A percentile compares a stretch with the other conserved stretches of the same genome.
Conservation (phyloP, 2,113 vertebrate genomes). For the Lampris megalopsis region DNA sequence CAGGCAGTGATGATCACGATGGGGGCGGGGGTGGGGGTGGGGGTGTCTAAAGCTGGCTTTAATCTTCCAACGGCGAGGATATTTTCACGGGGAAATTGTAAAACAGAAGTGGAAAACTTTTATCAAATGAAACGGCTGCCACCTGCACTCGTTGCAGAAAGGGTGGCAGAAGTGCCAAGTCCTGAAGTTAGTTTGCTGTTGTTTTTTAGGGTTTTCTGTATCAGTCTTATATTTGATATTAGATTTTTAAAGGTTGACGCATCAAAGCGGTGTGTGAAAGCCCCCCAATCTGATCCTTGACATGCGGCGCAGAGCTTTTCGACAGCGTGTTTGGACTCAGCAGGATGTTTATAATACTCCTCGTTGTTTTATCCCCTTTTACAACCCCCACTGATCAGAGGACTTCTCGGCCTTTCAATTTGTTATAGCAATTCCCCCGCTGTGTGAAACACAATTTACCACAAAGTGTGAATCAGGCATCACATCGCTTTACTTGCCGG, state of each 20-base stretch:
- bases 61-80: constrained; percentile 5
- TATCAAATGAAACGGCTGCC: constrained; percentile 7
- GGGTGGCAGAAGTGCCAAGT: constrained; percentile 6
- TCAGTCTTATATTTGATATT: no score
- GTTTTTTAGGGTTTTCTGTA: no score
- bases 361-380: constrained; percentile 15
- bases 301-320: constrained; percentile 6
- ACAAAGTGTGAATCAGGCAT: constrained; percentile 2
- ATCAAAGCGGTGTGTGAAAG: constrained; percentile 11
- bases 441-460: constrained; percentile 21
- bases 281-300: constrained; percentile 46
- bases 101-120: constrained; percentile 16
- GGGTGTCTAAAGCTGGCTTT: neutral
- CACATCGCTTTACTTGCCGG: neutral
- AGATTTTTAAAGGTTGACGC: no score
- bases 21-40: constrained; percentile 5
- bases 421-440: constrained; percentile 27
- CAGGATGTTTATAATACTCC: constrained; percentile 42
- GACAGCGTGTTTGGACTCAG: constrained; percentile 43
- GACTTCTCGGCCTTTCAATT: constrained; percentile 15
- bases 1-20: neutral
- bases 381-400: constrained; percentile 30
- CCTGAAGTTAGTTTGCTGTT: no score
- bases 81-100: constrained; percentile 27
- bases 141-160: constrained; percentile 24